Base-by-base conservation (phyloP, 2,113 vertebrate genomes). In the Embiotoca jacksoni region DNA sequence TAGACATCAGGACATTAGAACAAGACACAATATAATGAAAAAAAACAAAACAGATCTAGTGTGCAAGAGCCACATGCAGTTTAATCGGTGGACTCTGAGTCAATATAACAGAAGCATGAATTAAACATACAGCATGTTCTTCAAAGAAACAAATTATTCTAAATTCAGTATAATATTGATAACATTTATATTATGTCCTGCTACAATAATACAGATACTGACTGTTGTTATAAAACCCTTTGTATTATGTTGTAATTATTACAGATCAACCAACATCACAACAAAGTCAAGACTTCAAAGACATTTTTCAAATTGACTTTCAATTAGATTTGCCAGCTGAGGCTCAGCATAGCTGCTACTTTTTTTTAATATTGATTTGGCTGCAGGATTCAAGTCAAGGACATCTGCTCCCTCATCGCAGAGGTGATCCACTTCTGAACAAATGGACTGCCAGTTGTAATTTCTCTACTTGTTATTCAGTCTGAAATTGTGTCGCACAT, bases 401-500 rank as follows among this genome's bases (percentile, higher is more conserved):
- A 88, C 88, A 90, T 93, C 80, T 89, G 88, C 83, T 84, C 81
- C 69, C 86, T 90, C 88, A 90, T 91, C 76, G 75, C 89, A 90
- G 86, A 85, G 66, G 46, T 84, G 90, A 72, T 87, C 90, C 84
- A 91, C 11, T 90, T 93, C 70, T 74, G 47, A 82, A 75, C 78
- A 87, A 87, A 90, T 84, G 83, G 44, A 70, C 78, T 79, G 80
- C 62, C 81, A 79, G 68, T 33, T 70, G 81, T 63, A 35, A 85
- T 91, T 85, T 86, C 82, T 86, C 67, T 58, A 55, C 76, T 50
- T 81, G 76, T 90, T 78, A 80, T 36, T 88, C 71, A 85, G 16
- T 71, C 80, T 50, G 16, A 86, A 91, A 82, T 61, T 79, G 64
- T 44, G 37, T 72, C 41, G 35, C 0, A 0, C 31, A 71, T 30